These are phyloP conservation scores for Channallabes apus DNA, from an alignment of 2,797 vertebrate genomes.

Conservation along the genomic window DNA sequence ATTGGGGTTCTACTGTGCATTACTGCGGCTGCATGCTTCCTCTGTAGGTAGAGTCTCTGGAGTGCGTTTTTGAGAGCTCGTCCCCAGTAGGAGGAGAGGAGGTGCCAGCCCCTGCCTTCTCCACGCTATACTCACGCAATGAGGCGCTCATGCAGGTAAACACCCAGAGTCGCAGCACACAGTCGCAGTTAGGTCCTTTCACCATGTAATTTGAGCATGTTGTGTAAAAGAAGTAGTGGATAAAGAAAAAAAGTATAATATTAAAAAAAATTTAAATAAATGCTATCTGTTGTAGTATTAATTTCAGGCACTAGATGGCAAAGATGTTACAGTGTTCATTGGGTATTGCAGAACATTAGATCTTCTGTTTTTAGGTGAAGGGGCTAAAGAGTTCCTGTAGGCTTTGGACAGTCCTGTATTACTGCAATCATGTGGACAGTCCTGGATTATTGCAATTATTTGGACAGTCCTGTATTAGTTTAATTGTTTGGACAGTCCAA, in stretches of 20 bases:
- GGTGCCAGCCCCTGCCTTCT: constrained; percentile 71
- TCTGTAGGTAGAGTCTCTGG: constrained; percentile 77
- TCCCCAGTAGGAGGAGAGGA: constrained; percentile 72
- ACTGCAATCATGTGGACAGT: background rate
- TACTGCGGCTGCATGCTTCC: constrained; percentile 43
- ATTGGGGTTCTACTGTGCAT: constrained; percentile 26
- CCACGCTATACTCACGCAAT: constrained; percentile 74
- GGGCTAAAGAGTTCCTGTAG: background rate
- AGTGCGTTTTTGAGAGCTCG: constrained; percentile 70
- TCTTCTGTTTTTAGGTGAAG: background rate
- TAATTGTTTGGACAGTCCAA: background rate
- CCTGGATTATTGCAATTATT: background rate
- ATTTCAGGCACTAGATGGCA: constrained; percentile 58
- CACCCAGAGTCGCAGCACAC: constrained; percentile 3
- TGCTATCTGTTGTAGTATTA: constrained; percentile 35
- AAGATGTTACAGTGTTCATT: constrained; percentile 37
- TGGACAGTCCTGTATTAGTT: no score
- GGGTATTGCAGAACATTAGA: background rate
- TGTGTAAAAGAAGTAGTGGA: background rate
- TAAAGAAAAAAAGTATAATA: background rate
- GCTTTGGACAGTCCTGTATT: background rate
- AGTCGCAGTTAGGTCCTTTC: background rate
- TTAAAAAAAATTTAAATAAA: background rate
- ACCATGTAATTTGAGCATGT: background rate
- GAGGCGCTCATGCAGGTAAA: constrained; percentile 77